Conservation (phyloP, 2,797 vertebrate genomes). For the Sebastolobus alascanus region DNA sequence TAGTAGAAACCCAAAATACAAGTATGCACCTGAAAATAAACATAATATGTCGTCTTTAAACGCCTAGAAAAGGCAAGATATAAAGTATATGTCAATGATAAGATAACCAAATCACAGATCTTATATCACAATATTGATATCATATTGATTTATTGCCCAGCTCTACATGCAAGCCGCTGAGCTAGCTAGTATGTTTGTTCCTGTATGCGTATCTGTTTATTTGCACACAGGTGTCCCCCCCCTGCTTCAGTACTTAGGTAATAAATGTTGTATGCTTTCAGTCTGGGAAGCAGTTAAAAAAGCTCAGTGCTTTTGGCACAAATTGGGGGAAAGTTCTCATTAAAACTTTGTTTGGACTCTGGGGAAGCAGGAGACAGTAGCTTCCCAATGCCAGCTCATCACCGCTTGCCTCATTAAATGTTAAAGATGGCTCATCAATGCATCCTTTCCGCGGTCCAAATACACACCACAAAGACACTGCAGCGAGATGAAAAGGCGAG, state of each 20-base stretch:
- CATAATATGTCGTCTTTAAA: too few relatives aligned
- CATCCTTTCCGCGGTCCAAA: constrained; percentile 66
- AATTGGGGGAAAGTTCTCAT: constrained; percentile 79
- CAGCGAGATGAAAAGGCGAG: constrained; percentile 67
- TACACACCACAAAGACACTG: constrained; percentile 65
- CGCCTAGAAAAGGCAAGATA: too few relatives aligned
- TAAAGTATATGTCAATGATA: too few relatives aligned
- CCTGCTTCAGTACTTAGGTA: constrained; percentile 12
- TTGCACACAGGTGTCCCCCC: constrained; percentile 44
- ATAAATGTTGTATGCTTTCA: constrained; percentile 40
- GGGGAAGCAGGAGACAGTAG: constrained; percentile 72
- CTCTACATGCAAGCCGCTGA: too few relatives aligned
- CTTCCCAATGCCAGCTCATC: constrained; percentile 76
- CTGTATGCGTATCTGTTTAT: constrained; percentile 7
- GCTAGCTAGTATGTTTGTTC: neutral
- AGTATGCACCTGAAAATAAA: too few relatives aligned
- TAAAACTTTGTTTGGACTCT: constrained; percentile 81
- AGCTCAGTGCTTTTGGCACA: constrained; percentile 72
- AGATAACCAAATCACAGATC: too few relatives aligned
- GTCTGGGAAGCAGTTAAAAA: constrained; percentile 74
- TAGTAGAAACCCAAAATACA: too few relatives aligned
- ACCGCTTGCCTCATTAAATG: constrained; percentile 81
- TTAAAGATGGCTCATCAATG: constrained; percentile 80
- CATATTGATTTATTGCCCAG: too few relatives aligned
- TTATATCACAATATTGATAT: too few relatives aligned